Percentiles rank a stretch among this genome's conserved stretches.
phyloP scores from a whole-genome alignment of 2,797 vertebrate species.

The Karalla daura region DNA sequence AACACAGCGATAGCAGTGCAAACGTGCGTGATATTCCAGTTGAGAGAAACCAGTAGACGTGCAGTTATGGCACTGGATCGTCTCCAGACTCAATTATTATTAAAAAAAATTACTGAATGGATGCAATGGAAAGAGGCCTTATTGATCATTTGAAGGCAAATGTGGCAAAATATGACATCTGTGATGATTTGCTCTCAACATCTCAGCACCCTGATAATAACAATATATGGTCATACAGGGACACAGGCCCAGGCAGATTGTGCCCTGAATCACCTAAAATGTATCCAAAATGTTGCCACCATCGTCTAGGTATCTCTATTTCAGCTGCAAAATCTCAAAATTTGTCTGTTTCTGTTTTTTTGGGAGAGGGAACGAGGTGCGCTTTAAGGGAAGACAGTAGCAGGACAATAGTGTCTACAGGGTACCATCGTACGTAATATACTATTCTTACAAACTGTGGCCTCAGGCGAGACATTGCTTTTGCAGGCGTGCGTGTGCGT shows the following conservation, averaged over 20 bases:
- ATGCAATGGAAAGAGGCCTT: neutral
- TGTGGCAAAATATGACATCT: neutral
- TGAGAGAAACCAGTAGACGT: neutral
- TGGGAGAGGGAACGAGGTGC: slow-evolving; percentile 39
- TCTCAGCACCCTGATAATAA: neutral
- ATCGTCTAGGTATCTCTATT: too few relatives aligned
- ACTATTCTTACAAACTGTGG: slow-evolving; percentile 75
- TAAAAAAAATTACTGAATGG: neutral
- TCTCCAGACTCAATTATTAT: neutral
- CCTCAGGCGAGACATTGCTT: slow-evolving; percentile 77
- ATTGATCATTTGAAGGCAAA: neutral
- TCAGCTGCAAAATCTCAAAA: slow-evolving; percentile 12
- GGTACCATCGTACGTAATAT: slow-evolving; percentile 67
- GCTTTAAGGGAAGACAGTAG: slow-evolving; percentile 62
- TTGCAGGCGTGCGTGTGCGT: slow-evolving; percentile 50
- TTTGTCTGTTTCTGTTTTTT: slow-evolving; percentile 8
- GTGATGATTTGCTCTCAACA: neutral
- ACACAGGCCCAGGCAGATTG: neutral
- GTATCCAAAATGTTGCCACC: neutral
- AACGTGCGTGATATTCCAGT: neutral
- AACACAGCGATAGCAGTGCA: neutral
- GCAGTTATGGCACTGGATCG: neutral
- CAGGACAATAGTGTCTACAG: slow-evolving; percentile 69
- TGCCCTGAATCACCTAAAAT: neutral
- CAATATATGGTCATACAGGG: neutral